Conservation (phyloP, 2,888 invertebrate species). For the Cantharis rustica region DNA sequence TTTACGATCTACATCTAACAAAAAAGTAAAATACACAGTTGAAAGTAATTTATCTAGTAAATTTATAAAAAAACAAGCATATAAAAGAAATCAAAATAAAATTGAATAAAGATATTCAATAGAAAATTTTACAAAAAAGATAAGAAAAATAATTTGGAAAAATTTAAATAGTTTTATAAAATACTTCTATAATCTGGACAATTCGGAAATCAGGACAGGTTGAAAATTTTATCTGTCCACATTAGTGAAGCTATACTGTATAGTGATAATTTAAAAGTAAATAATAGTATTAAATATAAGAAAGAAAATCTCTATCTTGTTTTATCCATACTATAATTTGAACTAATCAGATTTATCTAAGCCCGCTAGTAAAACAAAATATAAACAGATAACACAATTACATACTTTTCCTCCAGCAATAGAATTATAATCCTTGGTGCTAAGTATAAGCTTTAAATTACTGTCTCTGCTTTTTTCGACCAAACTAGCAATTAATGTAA, state of each 20-base stretch:
- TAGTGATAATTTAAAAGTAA: background rate
- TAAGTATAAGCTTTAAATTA: constrained; percentile 73
- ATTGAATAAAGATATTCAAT: background rate
- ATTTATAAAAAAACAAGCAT: too few species aligned
- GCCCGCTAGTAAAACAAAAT: background rate
- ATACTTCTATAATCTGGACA: too few species aligned
- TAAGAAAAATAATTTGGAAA: background rate
- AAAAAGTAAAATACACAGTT: too few species aligned
- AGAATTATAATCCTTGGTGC: constrained; percentile 78
- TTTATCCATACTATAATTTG: background rate
- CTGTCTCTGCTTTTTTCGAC: constrained; percentile 87
- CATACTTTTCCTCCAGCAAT: constrained; percentile 83
- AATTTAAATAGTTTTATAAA: too few species aligned
- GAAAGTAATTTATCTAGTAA: too few species aligned
- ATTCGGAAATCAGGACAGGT: too few species aligned
- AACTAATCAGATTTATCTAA: background rate
- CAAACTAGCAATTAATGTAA: constrained; percentile 83
- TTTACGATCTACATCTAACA: too few species aligned
- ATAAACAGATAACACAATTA: constrained; percentile 12
- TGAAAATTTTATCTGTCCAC: too few species aligned
- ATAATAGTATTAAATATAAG: background rate
- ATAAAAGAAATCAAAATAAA: too few species aligned
- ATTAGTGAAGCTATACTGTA: too few species aligned
- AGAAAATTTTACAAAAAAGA: background rate
- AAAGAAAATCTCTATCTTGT: background rate